A percentile compares a stretch with the other conserved stretches of the same genome.
Conservation (phyloP, 1,140 invertebrate genomes). For the Ctenoplectra terminalis region DNA sequence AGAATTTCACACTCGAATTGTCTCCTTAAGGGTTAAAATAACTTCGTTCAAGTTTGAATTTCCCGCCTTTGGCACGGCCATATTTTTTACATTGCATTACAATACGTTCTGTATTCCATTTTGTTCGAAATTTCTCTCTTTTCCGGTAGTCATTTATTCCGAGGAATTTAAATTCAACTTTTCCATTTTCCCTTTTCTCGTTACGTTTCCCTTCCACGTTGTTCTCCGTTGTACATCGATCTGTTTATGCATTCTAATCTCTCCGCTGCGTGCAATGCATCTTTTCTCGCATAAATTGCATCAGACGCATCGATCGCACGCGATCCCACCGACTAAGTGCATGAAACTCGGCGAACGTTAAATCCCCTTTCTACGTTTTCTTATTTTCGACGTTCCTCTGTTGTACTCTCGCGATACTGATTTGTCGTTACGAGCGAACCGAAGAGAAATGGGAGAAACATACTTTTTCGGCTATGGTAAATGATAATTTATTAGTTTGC, state of each 20-base stretch:
- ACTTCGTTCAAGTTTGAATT: background rate
- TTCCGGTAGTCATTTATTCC: background rate
- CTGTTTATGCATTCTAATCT: constrained; percentile 24
- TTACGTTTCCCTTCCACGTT: background rate
- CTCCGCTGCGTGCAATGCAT: constrained; percentile 9
- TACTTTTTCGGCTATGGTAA: background rate
- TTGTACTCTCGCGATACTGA: background rate
- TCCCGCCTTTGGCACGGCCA: too few relatives aligned
- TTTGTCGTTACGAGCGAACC: background rate
- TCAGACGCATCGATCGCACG: constrained; percentile 7
- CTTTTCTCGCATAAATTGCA: constrained; percentile 8
- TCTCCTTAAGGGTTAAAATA: constrained; percentile 16
- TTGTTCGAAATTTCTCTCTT: background rate
- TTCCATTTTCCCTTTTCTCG: background rate
- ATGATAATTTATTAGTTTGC: background rate
- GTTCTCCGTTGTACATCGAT: background rate
- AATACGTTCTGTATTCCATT: background rate
- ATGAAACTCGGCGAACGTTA: constrained; percentile 1
- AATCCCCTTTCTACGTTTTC: background rate
- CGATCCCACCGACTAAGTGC: constrained; percentile 1
- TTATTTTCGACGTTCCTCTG: background rate
- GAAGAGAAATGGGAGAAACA: background rate
- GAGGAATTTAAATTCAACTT: constrained; percentile 9
- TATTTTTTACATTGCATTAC: background rate
- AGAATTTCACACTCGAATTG: constrained; percentile 8